A percentile compares a stretch with the other conserved stretches of the same genome.
phyloP scores from a whole-genome alignment of 2,797 vertebrate genomes.

The Myotis planiceps region DNA sequence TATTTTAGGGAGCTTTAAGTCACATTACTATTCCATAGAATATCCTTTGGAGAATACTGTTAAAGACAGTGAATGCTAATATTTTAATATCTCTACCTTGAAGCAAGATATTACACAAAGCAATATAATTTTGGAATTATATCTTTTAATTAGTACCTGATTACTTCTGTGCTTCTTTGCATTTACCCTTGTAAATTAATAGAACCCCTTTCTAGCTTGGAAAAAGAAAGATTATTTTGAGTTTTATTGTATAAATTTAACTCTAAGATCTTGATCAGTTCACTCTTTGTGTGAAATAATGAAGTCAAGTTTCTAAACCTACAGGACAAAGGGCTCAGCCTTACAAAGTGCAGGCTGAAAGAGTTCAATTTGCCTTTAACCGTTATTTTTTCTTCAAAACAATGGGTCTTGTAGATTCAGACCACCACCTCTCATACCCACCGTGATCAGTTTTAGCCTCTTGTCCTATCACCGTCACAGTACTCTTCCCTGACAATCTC shows the following conservation, averaged over 20 bases:
- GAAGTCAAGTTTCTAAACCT: neutral
- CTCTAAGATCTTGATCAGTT: neutral
- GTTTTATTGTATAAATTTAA: neutral
- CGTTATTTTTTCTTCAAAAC: neutral
- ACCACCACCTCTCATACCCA: neutral
- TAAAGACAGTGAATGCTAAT: neutral
- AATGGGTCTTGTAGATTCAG: neutral
- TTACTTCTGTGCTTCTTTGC: neutral
- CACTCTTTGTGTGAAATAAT: neutral
- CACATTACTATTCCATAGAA: neutral
- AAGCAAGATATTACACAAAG: neutral
- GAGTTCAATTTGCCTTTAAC: neutral
- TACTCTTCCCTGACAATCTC: neutral
- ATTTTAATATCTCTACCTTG: neutral
- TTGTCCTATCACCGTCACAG: neutral
- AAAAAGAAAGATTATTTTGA: neutral
- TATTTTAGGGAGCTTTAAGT: neutral
- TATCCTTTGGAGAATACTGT: neutral
- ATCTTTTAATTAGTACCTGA: neutral
- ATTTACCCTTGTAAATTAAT: neutral
- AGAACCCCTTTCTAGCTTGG: neutral
- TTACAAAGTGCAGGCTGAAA: neutral
- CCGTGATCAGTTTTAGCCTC: neutral
- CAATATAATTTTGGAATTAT: neutral
- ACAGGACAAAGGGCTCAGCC: neutral